These are phyloP conservation scores for Rotaria socialis DNA, from an alignment of 2,888 invertebrate species.

Conservation along the genomic window DNA sequence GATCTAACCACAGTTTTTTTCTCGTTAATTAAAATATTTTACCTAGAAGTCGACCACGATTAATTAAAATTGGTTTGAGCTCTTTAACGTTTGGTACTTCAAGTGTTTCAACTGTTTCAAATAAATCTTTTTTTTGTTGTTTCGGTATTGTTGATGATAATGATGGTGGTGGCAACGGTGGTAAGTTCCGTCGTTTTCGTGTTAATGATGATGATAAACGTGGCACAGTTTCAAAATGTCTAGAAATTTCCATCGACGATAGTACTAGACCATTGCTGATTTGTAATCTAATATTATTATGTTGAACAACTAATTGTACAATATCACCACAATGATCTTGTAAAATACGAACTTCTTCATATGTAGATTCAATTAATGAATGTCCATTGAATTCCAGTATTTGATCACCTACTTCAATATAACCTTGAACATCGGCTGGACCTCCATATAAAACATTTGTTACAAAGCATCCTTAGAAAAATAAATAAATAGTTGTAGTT, in stretches of 20 bases:
- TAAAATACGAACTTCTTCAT: slow-evolving; percentile 84
- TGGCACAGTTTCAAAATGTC: slow-evolving; percentile 46
- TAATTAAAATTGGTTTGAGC: slow-evolving; percentile 46
- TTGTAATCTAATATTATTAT: slow-evolving; percentile 47
- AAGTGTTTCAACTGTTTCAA: slow-evolving; percentile 40
- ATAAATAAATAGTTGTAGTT: slow-evolving; percentile 61
- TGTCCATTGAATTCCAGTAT: slow-evolving; percentile 87
- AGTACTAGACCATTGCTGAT: slow-evolving; percentile 5
- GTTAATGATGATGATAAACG: slow-evolving; percentile 37
- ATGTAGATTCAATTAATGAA: slow-evolving; percentile 80
- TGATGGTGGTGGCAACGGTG: slow-evolving; percentile 42
- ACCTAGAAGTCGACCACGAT: slow-evolving; percentile 41
- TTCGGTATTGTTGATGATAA: slow-evolving; percentile 20
- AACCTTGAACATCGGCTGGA: slow-evolving; percentile 73
- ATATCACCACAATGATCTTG: slow-evolving; percentile 80
- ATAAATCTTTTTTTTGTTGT: slow-evolving; percentile 11
- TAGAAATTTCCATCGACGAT: slow-evolving; percentile 43
- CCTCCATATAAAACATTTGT: slow-evolving; percentile 63
- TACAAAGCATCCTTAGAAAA: slow-evolving; percentile 5
- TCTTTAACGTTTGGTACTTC: slow-evolving; percentile 41
- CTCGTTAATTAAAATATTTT: neutral
- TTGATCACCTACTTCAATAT: slow-evolving; percentile 69
- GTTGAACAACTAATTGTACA: slow-evolving; percentile 73
- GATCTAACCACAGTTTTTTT: too few species aligned
- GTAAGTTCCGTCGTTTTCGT: slow-evolving; percentile 45